phyloP scores from a whole-genome alignment of 2,113 vertebrate genomes.

The Acanthochromis polyacanthus region DNA sequence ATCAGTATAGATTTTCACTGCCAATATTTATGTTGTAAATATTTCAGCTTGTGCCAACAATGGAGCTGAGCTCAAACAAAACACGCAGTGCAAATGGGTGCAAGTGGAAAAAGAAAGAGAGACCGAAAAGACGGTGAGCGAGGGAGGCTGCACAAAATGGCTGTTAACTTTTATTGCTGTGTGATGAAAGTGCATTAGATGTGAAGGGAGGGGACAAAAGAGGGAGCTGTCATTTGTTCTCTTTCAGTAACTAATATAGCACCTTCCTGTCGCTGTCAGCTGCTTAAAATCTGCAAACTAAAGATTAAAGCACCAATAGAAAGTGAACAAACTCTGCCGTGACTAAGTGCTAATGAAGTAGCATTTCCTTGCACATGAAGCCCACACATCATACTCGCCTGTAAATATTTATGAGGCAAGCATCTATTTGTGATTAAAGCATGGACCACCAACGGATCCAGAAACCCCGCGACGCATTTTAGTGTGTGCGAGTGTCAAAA shows the following conservation, averaged over 20 bases:
- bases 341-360: slow-evolving; percentile 14
- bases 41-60: slow-evolving; percentile 48
- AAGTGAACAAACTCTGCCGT: background rate
- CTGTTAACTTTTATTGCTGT: slow-evolving; percentile 72
- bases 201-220: slow-evolving; percentile 27
- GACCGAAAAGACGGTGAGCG: background rate
- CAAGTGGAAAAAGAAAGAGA: slow-evolving; percentile 50
- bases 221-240: slow-evolving; percentile 37
- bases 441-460: slow-evolving; percentile 66
- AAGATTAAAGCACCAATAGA: slow-evolving; percentile 18
- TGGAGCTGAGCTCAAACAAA: slow-evolving; percentile 60
- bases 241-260: slow-evolving; percentile 17
- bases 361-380: slow-evolving; percentile 17
- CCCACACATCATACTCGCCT: slow-evolving; percentile 37
- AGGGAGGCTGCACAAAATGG: slow-evolving; percentile 41
- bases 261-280: slow-evolving; percentile 21
- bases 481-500: slow-evolving; percentile 19
- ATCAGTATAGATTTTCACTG: slow-evolving; percentile 40
- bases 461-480: slow-evolving; percentile 7
- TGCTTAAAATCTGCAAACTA: slow-evolving; percentile 9
- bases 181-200: slow-evolving; percentile 64
- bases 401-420: slow-evolving; percentile 70
- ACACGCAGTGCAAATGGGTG: slow-evolving; percentile 44
- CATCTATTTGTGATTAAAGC: slow-evolving; percentile 24
- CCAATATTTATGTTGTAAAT: slow-evolving; percentile 71